A percentile compares a stretch with the other conserved stretches of the same genome.
Evolutionary conservation across 2,888 invertebrate species (phyloP).

Genomic region (Tricholauxania praeusta): DNA sequence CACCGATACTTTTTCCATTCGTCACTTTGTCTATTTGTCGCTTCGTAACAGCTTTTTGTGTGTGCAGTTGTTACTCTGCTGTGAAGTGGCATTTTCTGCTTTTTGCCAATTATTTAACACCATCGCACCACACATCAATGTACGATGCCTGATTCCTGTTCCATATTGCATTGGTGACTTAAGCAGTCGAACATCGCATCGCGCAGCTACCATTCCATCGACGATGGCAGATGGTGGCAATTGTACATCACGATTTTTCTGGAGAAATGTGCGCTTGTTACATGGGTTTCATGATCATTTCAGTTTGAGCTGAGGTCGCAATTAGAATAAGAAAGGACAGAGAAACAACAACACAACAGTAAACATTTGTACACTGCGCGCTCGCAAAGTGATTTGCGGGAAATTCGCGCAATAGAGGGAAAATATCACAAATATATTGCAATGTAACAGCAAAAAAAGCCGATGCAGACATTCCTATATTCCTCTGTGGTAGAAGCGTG

Average conservation of each 20-base stretch:
- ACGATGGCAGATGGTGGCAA: constrained; percentile 35
- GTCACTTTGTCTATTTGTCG: not conserved
- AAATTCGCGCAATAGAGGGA: not conserved
- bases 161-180: constrained; percentile 2
- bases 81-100: constrained; percentile 26
- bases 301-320: constrained; percentile 24
- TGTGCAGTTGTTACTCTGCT: constrained; percentile 6
- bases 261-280: constrained; percentile 43
- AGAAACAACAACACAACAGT: constrained; percentile 13
- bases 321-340: constrained; percentile 37
- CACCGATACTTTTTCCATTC: not conserved
- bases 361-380: constrained; percentile 24
- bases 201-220: not conserved
- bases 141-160: constrained; percentile 7
- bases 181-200: constrained; percentile 1
- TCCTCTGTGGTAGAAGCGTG: not conserved
- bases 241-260: constrained; percentile 42
- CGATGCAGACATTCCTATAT: not conserved
- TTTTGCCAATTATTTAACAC: constrained; percentile 45
- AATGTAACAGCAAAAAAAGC: not conserved
- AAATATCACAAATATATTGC: constrained; percentile 7
- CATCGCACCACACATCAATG: constrained; percentile 33
- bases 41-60: not conserved
- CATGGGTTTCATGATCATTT: constrained; percentile 42
- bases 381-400: constrained; percentile 23